Evolutionary conservation across 2,797 vertebrate genomes (phyloP).

Genomic region (Diplodus puntazzo): DNA sequence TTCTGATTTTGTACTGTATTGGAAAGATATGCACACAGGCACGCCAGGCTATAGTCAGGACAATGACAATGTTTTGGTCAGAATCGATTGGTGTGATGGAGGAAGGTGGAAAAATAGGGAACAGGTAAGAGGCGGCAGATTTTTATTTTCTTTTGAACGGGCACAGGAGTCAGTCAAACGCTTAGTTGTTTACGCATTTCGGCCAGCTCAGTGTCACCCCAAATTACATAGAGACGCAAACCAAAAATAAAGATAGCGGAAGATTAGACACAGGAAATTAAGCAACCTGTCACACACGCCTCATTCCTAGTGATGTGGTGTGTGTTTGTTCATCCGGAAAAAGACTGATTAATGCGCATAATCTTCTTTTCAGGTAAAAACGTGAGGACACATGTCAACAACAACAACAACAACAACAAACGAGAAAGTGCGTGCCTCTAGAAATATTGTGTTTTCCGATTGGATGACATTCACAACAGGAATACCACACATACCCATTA

Average conservation of each 20-base stretch:
- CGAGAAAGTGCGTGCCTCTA: neutral
- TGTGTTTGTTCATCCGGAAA: slow-evolving; percentile 1
- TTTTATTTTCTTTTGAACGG: neutral
- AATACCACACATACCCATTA: too few relatives aligned
- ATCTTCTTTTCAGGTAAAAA: neutral
- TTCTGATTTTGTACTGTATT: slow-evolving; percentile 29
- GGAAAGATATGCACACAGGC: slow-evolving; percentile 15
- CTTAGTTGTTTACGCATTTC: neutral
- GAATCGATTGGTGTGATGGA: slow-evolving; percentile 18
- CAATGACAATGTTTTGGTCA: slow-evolving; percentile 27
- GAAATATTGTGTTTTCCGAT: neutral
- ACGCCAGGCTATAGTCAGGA: slow-evolving; percentile 3
- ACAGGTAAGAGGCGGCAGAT: neutral
- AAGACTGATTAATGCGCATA: neutral
- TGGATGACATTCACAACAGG: neutral
- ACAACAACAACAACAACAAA: neutral
- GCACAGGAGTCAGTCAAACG: neutral
- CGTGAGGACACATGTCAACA: neutral
- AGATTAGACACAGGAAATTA: slow-evolving; percentile 25
- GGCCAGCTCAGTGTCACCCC: neutral
- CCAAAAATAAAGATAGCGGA: neutral
- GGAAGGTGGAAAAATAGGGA: slow-evolving; percentile 26
- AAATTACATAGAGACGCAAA: neutral
- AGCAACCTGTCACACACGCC: neutral
- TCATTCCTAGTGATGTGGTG: neutral